These are phyloP conservation scores for Platichthys stellatus DNA, from an alignment of 2,113 vertebrate species.

Conservation along the genomic window DNA sequence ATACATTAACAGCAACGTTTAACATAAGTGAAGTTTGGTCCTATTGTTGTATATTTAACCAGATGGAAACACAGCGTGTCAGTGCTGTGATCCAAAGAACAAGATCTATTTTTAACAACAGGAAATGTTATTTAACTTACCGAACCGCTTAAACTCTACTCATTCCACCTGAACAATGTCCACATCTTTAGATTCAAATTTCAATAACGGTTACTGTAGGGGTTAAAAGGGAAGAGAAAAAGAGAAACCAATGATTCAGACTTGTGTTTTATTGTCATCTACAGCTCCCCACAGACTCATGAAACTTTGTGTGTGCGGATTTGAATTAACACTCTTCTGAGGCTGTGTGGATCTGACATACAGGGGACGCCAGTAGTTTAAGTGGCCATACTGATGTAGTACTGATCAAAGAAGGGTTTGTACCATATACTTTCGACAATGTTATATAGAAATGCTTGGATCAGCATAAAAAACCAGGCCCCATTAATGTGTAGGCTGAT, in stretches of 20 bases:
- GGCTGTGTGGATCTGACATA: background rate
- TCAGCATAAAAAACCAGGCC: conserved; percentile 71
- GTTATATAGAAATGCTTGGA: conserved; percentile 62
- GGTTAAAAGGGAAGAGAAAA: no score
- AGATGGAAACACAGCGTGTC: background rate
- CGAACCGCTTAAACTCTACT: no score
- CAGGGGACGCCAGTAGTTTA: conserved; percentile 25
- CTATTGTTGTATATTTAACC: background rate
- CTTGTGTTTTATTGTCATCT: no score
- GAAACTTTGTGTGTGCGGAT: background rate
- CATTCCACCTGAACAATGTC: background rate
- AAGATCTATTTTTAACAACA: background rate
- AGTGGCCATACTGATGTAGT: conserved; percentile 34
- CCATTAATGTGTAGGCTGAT: conserved; percentile 72
- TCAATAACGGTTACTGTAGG: no score
- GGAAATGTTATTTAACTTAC: no score
- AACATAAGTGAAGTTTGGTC: background rate
- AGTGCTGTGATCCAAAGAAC: background rate
- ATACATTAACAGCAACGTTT: background rate
- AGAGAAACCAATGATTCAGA: no score
- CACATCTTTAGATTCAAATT: no score
- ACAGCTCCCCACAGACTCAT: no score
- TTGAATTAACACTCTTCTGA: background rate
- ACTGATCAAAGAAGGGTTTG: conserved; percentile 52
- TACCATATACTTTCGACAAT: conserved; percentile 55